Conservation (phyloP, 1,140 invertebrate species). For the Cotesia glomerata region DNA sequence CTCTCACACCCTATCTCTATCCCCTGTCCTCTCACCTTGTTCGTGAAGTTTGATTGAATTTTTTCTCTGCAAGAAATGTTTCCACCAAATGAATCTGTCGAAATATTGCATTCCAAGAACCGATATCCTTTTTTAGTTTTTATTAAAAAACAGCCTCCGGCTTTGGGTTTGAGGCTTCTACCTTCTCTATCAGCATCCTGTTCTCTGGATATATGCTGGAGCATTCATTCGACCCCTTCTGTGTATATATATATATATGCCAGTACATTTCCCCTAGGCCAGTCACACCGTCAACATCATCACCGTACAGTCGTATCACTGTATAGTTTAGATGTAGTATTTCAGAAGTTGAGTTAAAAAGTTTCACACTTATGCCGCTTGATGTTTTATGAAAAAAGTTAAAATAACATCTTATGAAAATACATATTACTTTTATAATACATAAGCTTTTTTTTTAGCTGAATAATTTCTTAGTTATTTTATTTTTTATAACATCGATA, state of each 20-base stretch:
- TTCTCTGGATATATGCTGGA: neutral
- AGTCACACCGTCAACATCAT: neutral
- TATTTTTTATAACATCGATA: neutral
- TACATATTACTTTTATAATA: neutral
- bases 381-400: slow-evolving; percentile 16
- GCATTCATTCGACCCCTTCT: slow-evolving; percentile 17
- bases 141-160: slow-evolving; percentile 53
- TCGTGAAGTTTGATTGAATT: slow-evolving; percentile 62
- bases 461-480: neutral
- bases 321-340: neutral
- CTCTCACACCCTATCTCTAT: slow-evolving; percentile 40
- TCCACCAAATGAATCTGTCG: slow-evolving; percentile 65
- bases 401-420: slow-evolving; percentile 7
- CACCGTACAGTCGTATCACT: too few relatives aligned
- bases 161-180: slow-evolving; percentile 35
- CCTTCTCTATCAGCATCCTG: slow-evolving; percentile 26
- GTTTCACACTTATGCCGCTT: slow-evolving; percentile 1
- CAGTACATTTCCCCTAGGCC: neutral
- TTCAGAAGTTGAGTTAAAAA: neutral
- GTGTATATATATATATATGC: too few relatives aligned
- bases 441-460: neutral
- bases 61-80: slow-evolving; percentile 63
- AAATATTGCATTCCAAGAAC: slow-evolving; percentile 64
- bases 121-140: slow-evolving; percentile 57
- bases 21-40: slow-evolving; percentile 55